Base-by-base conservation (phyloP, 2,888 invertebrate genomes). In the Erebia epiphron region DNA sequence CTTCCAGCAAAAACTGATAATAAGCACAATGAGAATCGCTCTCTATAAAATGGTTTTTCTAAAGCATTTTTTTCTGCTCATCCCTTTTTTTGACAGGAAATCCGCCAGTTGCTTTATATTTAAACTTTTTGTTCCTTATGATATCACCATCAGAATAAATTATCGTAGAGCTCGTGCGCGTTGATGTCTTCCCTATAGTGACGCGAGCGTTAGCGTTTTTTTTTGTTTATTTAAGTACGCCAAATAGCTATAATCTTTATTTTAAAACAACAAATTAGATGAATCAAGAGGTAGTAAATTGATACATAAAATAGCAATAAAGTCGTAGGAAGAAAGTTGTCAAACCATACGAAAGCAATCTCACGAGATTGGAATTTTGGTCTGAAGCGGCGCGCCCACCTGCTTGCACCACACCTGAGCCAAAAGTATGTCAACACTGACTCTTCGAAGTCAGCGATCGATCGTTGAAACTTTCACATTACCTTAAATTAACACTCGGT, bases 391-490 rank as follows among this genome's bases (percentile, higher is more conserved):
- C 91, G 90, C 92, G 86, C 91, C 91, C 91, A 91, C 91, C 90
- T 91, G 90, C 84, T 82, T 80, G 85, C 87, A 86, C 91, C 88
- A 86, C 91, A 90, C 91, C 90, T 90, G 91, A 90, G 83, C 85
- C 86, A 91, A 91, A 92, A 92, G 92, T 93, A 84, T 93, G 92
- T 92, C 92, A 92, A 84, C 88, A 81, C 77, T 86, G 86, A 90
- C 90, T 91, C 89, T 86, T 89, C 87, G 86, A 87, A 87, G 85
- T 83, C 88, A 79, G 77, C 87, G 86, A 88, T 86, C 86, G 84
- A 88, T 89, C 86, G 89, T 86, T 86, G 85, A 84, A 88, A 92
- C 92, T 93, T 93, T 93, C 93, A 93, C 93, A 91, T 92, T 86
- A 90, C 88, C 90, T 91, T 90, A 89, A 89, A 89, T 88, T 88